phyloP scores from a whole-genome alignment of 2,113 vertebrate species.

The Lophura nycthemera region DNA sequence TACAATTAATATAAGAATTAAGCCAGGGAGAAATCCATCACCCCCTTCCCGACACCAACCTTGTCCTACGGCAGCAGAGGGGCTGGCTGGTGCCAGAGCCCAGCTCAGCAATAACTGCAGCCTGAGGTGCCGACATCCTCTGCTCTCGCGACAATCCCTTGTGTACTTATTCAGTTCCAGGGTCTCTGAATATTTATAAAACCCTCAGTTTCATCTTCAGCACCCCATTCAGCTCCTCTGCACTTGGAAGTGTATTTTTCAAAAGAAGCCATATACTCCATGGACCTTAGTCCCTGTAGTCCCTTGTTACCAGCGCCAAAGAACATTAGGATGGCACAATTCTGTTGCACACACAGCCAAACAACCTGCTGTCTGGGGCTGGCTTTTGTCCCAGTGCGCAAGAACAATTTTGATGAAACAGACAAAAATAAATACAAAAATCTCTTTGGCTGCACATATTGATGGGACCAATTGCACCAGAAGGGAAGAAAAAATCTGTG shows the following conservation, averaged over 20 bases:
- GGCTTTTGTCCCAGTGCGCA: background rate
- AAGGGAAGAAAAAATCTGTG: background rate
- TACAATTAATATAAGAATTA: constrained; percentile 25
- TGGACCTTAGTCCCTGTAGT: background rate
- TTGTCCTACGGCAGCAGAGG: constrained; percentile 37
- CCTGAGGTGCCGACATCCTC: constrained; percentile 12
- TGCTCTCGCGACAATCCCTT: background rate
- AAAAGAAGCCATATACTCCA: background rate
- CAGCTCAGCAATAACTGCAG: constrained; percentile 47
- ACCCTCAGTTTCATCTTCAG: background rate
- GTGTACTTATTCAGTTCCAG: background rate
- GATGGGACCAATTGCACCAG: background rate
- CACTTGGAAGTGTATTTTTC: background rate
- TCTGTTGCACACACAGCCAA: background rate
- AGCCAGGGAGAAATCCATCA: constrained; percentile 19
- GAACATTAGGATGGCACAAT: background rate
- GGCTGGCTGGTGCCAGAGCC: constrained; percentile 19
- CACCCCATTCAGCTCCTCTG: constrained; percentile 9
- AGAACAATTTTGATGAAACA: background rate
- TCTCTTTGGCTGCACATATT: accelerated
- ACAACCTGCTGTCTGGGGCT: background rate
- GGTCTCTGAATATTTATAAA: constrained; percentile 59
- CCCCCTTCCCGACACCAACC: constrained; percentile 60
- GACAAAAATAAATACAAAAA: background rate
- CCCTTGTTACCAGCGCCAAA: background rate